phyloP scores from a whole-genome alignment of 2,888 invertebrate species.

The Platycheirus albimanus region DNA sequence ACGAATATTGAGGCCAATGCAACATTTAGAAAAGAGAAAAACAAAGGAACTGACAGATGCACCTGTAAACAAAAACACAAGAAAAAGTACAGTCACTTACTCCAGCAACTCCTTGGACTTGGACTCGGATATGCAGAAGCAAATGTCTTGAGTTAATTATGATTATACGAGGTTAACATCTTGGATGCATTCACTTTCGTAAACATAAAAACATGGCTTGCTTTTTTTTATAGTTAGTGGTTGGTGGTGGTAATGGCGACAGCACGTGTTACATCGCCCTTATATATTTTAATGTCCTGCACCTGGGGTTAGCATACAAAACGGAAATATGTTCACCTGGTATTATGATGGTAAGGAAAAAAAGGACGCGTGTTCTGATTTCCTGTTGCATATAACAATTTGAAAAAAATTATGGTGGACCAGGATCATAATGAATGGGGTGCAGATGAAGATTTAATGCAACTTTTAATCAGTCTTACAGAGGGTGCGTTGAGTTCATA shows the following conservation, averaged over 20 bases:
- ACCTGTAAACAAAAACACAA: constrained; percentile 41
- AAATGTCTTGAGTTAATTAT: constrained; percentile 26
- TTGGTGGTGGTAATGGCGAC: background rate
- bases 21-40: constrained; percentile 22
- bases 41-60: constrained; percentile 58
- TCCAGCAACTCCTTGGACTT: background rate
- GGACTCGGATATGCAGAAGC: constrained; percentile 12
- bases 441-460: too few species aligned
- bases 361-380: constrained; percentile 21
- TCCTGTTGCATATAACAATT: constrained; percentile 1
- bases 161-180: constrained; percentile 20
- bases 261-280: background rate
- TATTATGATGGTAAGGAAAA: background rate
- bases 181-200: background rate
- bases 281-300: background rate
- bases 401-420: too few species aligned
- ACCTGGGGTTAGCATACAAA: background rate
- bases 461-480: too few species aligned
- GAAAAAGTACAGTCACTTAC: constrained; percentile 44
- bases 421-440: too few species aligned
- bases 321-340: constrained; percentile 15
- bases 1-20: constrained; percentile 7
- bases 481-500: too few species aligned
- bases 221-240: background rate
- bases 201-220: background rate